phyloP scores from a whole-genome alignment of 1,140 invertebrate species.

The Hetaerina americana region DNA sequence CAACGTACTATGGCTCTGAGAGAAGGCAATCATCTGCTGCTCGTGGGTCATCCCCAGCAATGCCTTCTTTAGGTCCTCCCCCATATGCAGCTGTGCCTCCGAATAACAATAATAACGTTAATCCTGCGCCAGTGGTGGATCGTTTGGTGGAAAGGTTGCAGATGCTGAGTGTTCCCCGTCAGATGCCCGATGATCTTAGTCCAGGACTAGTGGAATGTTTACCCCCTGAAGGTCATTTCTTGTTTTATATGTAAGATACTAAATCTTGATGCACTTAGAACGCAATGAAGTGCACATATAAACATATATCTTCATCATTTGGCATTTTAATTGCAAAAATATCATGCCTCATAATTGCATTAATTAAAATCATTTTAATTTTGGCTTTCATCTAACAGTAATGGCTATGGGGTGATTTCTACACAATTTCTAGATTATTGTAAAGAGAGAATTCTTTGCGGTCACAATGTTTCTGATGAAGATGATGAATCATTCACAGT shows the following conservation, averaged over 20 bases:
- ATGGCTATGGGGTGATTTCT: no score
- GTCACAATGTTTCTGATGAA: no score
- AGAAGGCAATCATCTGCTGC: slow-evolving; percentile 20
- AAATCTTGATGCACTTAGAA: no score
- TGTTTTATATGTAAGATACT: no score
- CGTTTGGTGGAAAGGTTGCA: slow-evolving; percentile 31
- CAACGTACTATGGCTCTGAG: slow-evolving; percentile 36
- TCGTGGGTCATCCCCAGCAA: neutral
- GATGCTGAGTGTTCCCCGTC: slow-evolving; percentile 29
- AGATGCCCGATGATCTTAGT: slow-evolving; percentile 23
- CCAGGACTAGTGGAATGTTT: slow-evolving; percentile 38
- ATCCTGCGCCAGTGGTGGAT: slow-evolving; percentile 15
- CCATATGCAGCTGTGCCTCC: slow-evolving; percentile 19
- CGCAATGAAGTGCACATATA: no score
- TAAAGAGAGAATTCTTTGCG: no score
- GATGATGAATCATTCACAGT: slow-evolving; percentile 39
- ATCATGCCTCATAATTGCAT: no score
- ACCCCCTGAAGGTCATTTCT: slow-evolving; percentile 43
- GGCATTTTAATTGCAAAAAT: no score
- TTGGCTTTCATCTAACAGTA: no score
- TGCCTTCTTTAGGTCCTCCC: slow-evolving; percentile 9
- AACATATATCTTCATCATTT: no score
- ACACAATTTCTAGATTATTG: no score
- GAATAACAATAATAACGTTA: slow-evolving; percentile 16
- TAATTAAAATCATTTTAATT: no score